Evolutionary conservation across 2,888 invertebrate genomes (phyloP), one percentile per base, ranked within the genome.

Genomic region (Venusia cambrica): DNA sequence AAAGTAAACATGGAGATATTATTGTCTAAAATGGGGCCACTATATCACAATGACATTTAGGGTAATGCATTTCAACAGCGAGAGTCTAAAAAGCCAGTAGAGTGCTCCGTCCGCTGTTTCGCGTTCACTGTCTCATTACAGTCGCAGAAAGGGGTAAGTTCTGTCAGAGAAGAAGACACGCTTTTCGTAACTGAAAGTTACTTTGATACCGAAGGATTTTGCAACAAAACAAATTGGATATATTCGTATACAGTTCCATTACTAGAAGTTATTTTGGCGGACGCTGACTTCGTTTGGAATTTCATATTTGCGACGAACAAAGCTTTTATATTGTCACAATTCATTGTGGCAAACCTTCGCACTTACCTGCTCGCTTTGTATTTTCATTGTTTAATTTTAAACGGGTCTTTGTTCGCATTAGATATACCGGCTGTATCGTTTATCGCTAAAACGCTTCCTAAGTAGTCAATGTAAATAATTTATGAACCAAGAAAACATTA

Each of bases 281-380:
- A 61, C 58, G 61, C 56, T 43, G 44, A 59, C 56, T 65, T 56
- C 49, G 60, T 66, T 71, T 60, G 62, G 54, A 71, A 72, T 74
- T 73, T 56, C 65, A 74, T 74, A 71, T 73, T 59, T 58, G 47
- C 58, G 63, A 69, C 65, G 59, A 67, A 71, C 69, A 69, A 75
- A 73, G 73, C 73, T 78, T 76, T 78, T 74, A 72, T 57, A 55
- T 55, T 65, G 66, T 73, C 76, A 71, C 70, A 72, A 69, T 73
- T 69, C 59, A 73, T 75, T 71, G 66, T 54, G 60, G 65, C 44
- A 55, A 69, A 66, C 60, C 62, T 65, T 67, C 57, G 57, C 62
- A 61, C 60, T 63, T 61, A 61, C 57, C 60, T 61, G 59, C 62
- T 48, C 47, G 49, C 50, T 61, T 57, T 63, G 58, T 53, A 67